Evolutionary conservation across 30 jellyfish, hydroid and myxozoan genomes (phyloP), one percentile per base, ranked within the genome.

Genomic region (Phacellophora camtschatica): DNA sequence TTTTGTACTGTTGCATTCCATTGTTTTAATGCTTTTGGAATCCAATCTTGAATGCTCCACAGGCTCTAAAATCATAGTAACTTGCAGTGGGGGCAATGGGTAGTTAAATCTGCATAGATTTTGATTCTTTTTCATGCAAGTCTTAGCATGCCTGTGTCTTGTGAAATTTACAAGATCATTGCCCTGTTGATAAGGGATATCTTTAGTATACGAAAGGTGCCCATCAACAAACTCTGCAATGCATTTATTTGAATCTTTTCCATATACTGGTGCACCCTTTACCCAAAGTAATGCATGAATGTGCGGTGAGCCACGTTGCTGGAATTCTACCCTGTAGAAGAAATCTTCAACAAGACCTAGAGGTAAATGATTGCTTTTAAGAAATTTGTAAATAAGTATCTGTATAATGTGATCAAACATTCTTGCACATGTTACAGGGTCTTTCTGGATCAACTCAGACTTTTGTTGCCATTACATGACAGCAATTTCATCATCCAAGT

Each of bases 81-180:
- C 45, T 43, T 45, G 54, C 85, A 71, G 18, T 71, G 85, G 85
- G 42, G 85, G 85, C 85, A 71, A 46, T 11, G 77, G 85, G 49
- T 12, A 81, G 68, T 45, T 48, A 36, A 66, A 66, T 25, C 92
- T 65, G 55, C 92, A 81, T 11, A 45, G 27, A 28, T 81, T 66
- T 16, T 81, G 30, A n/a, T 27, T 32, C 15, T 66, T 63, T 33
- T 67, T 81, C 70, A 43, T 66, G 43, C 92, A 81, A 6, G 92
- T 41, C 53, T 81, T 81, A 0, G 92, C 80, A 81, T 81, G 92
- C 23, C 92, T 79, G 79, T 81, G 92, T 68, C 37, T 51, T 55
- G 67, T 89, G 18, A 54, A 28, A 22, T 34, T 49, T 11, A 66
- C 50, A 27, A 79, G 61, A 18, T 79, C 91, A 8, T 58, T 45